Evolutionary conservation across 2,888 invertebrate genomes (phyloP).

Genomic region (Drosophila parthenogenetica): DNA sequence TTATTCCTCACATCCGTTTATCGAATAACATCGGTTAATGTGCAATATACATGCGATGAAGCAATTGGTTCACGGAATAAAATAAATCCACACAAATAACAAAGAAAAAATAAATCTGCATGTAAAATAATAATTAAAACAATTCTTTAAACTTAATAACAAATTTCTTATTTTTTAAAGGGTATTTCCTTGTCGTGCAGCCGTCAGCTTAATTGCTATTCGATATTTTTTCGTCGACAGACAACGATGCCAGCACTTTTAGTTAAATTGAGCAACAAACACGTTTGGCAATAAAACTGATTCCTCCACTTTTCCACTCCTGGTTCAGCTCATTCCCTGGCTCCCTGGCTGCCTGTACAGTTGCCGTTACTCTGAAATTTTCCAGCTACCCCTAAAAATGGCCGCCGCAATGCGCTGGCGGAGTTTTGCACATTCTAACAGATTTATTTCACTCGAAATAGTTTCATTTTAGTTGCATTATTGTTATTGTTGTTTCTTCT

Average conservation of each 20-base stretch:
- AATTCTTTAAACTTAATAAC: too few species aligned
- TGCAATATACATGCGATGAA: conserved; percentile 10
- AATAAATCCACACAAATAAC: background rate
- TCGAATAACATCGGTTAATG: conserved; percentile 21
- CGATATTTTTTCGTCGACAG: conserved; percentile 48
- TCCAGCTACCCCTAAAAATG: conserved; percentile 15
- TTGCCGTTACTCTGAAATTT: conserved; percentile 13
- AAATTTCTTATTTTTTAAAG: background rate
- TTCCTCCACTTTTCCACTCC: conserved; percentile 32
- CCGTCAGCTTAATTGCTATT: background rate
- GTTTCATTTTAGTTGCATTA: conserved; percentile 80
- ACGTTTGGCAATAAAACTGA: conserved; percentile 82
- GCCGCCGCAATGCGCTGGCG: conserved; percentile 74
- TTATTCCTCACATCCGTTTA: conserved; percentile 36
- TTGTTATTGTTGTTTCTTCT: conserved; percentile 73
- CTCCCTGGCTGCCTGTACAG: conserved; percentile 10
- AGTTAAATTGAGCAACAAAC: conserved; percentile 83
- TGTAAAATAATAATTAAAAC: too few species aligned
- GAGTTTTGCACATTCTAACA: conserved; percentile 78
- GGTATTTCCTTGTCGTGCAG: background rate
- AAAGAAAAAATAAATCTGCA: background rate
- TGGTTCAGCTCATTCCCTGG: background rate
- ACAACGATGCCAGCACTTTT: conserved; percentile 72
- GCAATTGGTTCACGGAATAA: background rate
- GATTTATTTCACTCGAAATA: conserved; percentile 81